A percentile compares a stretch with the other conserved stretches of the same genome.
These are phyloP conservation scores for Lampris incognitus DNA, from an alignment of 2,113 vertebrate species.

Conservation along the genomic window DNA sequence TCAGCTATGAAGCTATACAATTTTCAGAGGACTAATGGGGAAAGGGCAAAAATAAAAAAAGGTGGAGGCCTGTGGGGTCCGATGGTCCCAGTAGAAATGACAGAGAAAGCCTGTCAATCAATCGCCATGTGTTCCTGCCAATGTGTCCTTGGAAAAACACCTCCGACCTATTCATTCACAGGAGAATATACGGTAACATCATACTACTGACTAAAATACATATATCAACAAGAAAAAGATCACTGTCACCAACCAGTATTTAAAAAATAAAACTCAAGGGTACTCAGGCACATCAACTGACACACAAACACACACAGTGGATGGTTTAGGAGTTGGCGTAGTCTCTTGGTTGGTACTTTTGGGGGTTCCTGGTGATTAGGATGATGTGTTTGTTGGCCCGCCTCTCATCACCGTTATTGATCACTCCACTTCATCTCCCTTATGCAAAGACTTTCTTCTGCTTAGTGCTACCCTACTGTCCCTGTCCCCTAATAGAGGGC, in stretches of 20 bases:
- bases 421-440: slow-evolving; percentile 35
- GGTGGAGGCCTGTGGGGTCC: neutral
- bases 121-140: no score
- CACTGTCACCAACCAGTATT: no score
- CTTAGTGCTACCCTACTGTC: slow-evolving; percentile 21
- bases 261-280: no score
- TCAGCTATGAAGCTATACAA: slow-evolving; percentile 3
- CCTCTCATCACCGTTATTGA: slow-evolving; percentile 49
- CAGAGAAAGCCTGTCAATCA: no score
- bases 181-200: neutral
- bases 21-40: slow-evolving; percentile 1
- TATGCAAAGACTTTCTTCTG: neutral
- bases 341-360: neutral
- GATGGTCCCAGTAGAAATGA: no score
- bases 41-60: neutral
- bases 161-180: no score
- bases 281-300: neutral
- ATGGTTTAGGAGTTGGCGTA: neutral
- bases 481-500: slow-evolving; percentile 26
- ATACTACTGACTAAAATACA: no score
- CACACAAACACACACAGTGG: neutral
- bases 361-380: slow-evolving; percentile 54
- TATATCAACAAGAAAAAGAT: no score
- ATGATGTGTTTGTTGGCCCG: slow-evolving; percentile 66
- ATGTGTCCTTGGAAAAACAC: no score